Evolutionary conservation across 2,888 invertebrate species (phyloP), one percentile per base, ranked within the genome.

Genomic region (Mythimna pallens): DNA sequence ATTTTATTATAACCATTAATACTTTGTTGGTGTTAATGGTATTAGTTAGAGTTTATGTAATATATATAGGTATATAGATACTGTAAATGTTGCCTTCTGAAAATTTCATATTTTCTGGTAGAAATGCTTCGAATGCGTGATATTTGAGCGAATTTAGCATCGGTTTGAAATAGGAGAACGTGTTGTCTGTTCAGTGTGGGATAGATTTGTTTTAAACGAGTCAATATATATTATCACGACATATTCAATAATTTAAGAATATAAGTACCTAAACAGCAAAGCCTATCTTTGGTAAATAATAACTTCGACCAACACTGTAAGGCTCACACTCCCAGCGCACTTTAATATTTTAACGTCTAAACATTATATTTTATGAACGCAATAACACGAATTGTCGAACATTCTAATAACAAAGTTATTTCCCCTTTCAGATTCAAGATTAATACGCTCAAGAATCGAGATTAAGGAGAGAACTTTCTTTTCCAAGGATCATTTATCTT

Each of bases 371-470:
- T 54, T 47, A 66, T 34, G 30, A 36, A 50, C 17, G 30, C 25
- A 64, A 70, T 70, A 55, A 66, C 76, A 76, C 17, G 30, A 76
- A 81, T 67, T 67, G 59, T 76, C 54, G 52, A 67, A 77, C 55
- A 67, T 70, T 68, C 47, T 58, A 55, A 64, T 78, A 81, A 57
- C 25, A 67, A 81, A 70, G 81, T 65, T 70, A 59, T 76, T 79
- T 79, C 81, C 70, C 70, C 64, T 67, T 81, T 80, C 34, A 54
- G 40, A 69, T 69, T 47, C 36, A 76, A 65, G 65, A 77, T 79
- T 65, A 79, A 81, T 77, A 62, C 40, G 52, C 67, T 81, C 64
- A 77, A 65, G 57, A 58, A 70, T 76, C 54, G 40, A 70, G 70
- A 81, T 79, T 81, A 67, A n/a, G 43, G 10, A 66, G 25, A 50